Evolutionary conservation across 2,113 vertebrate genomes (phyloP).

Genomic region (Cacatua alba): DNA sequence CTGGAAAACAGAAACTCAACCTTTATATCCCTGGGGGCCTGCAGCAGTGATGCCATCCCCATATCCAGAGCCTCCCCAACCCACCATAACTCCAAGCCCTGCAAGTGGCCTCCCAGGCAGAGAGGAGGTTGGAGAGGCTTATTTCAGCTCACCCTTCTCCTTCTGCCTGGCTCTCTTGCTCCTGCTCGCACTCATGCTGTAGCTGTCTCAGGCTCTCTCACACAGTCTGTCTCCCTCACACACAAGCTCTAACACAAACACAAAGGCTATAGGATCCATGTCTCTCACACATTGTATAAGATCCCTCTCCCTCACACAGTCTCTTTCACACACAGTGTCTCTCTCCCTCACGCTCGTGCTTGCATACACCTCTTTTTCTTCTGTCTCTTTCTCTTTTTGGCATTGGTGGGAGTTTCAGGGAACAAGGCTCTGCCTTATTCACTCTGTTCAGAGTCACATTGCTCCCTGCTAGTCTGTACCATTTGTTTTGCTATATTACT

Average conservation of each 20-base stretch:
- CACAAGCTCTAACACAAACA: background rate
- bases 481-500: background rate
- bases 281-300: background rate
- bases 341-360: background rate
- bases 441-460: background rate
- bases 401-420: background rate
- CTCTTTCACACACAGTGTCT: background rate
- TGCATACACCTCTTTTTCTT: background rate
- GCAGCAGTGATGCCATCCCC: background rate
- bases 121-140: background rate
- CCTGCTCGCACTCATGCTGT: rapidly evolving
- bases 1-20: background rate
- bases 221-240: background rate
- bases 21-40: background rate
- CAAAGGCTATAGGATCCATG: background rate
- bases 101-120: background rate
- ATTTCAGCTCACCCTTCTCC: background rate
- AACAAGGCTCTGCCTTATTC: background rate
- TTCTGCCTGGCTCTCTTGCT: background rate
- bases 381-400: background rate
- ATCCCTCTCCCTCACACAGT: background rate
- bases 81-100: rapidly evolving
- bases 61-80: background rate
- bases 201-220: background rate
- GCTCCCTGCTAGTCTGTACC: background rate